A percentile compares a stretch with the other conserved stretches of the same genome.
Conservation (phyloP, 1,140 invertebrate genomes). For the Hestina assimilis region DNA sequence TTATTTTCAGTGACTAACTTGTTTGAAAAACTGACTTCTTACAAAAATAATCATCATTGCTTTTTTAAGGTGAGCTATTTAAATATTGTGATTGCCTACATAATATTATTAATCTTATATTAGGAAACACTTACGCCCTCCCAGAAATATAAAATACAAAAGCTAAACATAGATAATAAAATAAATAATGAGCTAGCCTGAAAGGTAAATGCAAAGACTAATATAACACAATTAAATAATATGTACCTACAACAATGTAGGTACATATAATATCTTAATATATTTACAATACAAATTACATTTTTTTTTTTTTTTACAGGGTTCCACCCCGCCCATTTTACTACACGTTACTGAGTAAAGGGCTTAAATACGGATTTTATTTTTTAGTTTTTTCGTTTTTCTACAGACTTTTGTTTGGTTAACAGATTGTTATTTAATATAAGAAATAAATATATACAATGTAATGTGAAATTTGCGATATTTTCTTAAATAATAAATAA, state of each 20-base stretch:
- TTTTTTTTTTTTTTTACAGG: slow-evolving; percentile 47
- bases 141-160: too few species aligned
- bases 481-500: too few species aligned
- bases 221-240: too few species aligned
- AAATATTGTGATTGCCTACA: slow-evolving; percentile 4
- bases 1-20: slow-evolving; percentile 50
- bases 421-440: slow-evolving; percentile 14
- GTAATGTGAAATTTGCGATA: not conserved
- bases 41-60: slow-evolving; percentile 11
- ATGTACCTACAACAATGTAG: too few species aligned
- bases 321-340: slow-evolving; percentile 43
- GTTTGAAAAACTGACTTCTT: slow-evolving; percentile 17
- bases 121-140: too few species aligned
- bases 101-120: slow-evolving; percentile 6
- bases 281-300: too few species aligned
- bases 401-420: slow-evolving; percentile 58
- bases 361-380: slow-evolving; percentile 58
- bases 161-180: too few species aligned
- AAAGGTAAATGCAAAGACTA: too few species aligned
- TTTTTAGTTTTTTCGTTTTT: slow-evolving; percentile 63
- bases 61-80: slow-evolving; percentile 33
- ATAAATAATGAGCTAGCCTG: too few species aligned
- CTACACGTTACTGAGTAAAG: slow-evolving; percentile 42
- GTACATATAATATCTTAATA: not conserved
- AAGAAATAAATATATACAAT: not conserved